Evolutionary conservation across 35 echinoderm and acorn worm genomes (phyloP).

Genomic region (Patiria miniata): DNA sequence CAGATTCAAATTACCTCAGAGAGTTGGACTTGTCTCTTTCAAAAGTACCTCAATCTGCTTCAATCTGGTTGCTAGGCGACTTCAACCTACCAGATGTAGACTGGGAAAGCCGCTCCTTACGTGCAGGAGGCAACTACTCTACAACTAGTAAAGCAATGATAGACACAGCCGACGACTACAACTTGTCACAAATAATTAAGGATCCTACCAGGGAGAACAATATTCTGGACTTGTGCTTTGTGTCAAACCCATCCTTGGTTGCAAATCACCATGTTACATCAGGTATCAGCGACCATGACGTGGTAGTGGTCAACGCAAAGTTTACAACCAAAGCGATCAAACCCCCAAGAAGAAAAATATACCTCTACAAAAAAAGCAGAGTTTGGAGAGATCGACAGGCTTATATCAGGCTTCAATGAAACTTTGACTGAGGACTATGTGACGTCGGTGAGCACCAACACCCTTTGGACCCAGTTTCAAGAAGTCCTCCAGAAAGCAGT

Average conservation of each 20-base stretch:
- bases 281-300: conserved; percentile 57
- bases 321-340: conserved; percentile 19
- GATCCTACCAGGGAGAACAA: conserved; percentile 56
- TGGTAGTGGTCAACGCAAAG: conserved; percentile 20
- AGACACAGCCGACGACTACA: conserved; percentile 52
- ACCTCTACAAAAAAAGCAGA: conserved; percentile 33
- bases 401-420: conserved; percentile 24
- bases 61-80: too few species aligned
- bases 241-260: conserved; percentile 50
- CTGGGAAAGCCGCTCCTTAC: too few species aligned
- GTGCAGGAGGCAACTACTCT: too few species aligned
- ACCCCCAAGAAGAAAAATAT: conserved; percentile 35
- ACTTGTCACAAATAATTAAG: conserved; percentile 45
- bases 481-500: too few species aligned
- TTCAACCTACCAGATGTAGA: conserved; percentile 47
- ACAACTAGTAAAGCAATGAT: conserved; percentile 59
- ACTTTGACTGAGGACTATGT: conserved; percentile 39
- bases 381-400: conserved; percentile 12
- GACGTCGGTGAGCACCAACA: too few species aligned
- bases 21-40: neutral
- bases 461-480: too few species aligned
- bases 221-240: conserved; percentile 72
- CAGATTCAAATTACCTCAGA: neutral
- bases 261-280: neutral
- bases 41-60: neutral